Conservation (phyloP, 2,113 vertebrate genomes). For the Isichthys henryi region DNA sequence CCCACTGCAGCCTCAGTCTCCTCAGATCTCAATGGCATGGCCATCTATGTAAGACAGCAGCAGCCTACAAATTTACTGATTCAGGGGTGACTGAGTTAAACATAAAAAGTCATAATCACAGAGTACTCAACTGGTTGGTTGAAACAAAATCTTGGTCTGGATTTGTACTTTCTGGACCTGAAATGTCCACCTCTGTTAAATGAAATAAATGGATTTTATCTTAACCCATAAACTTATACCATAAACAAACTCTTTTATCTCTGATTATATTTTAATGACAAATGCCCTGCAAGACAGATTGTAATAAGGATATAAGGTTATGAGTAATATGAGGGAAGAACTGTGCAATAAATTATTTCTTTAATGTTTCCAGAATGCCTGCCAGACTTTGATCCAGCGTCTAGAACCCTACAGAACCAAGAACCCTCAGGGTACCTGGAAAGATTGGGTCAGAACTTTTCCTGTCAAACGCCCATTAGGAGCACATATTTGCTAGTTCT, state of each 20-base stretch:
- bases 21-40: slow-evolving; percentile 85
- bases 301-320: not conserved
- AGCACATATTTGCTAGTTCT: not conserved
- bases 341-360: not conserved
- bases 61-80: not conserved
- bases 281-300: not conserved
- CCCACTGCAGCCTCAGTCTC: slow-evolving; percentile 85
- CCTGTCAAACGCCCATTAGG: not conserved
- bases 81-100: not conserved
- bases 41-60: slow-evolving; percentile 59
- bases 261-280: not conserved
- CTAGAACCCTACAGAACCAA: slow-evolving; percentile 71
- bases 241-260: not conserved
- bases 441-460: slow-evolving; percentile 75
- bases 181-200: not conserved
- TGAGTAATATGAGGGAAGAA: not conserved
- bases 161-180: too few species aligned
- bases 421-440: slow-evolving; percentile 78
- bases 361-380: slow-evolving; percentile 64
- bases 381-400: slow-evolving; percentile 69
- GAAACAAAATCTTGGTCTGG: too few species aligned
- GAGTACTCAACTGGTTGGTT: too few species aligned
- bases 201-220: not conserved
- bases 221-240: not conserved
- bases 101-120: too few species aligned